phyloP scores from a whole-genome alignment of 2,888 invertebrate species.

The Lasioglossum calceatum region DNA sequence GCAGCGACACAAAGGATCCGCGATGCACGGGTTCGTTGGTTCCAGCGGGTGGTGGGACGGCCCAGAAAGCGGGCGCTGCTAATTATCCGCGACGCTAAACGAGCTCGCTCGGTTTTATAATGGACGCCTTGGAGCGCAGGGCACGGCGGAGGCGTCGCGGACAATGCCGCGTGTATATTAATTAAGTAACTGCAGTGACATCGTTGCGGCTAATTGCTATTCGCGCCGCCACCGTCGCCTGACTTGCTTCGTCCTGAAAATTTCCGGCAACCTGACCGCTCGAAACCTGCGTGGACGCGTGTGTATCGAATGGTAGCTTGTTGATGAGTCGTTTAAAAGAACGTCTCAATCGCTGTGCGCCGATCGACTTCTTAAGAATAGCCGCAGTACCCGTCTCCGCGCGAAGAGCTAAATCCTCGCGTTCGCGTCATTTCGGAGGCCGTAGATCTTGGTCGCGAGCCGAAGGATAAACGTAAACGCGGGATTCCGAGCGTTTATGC shows the following conservation, averaged over 20 bases:
- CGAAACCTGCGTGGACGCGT: neutral
- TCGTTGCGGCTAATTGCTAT: slow-evolving; percentile 40
- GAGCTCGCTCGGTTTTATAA: slow-evolving; percentile 37
- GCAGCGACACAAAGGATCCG: neutral
- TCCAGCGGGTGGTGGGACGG: neutral
- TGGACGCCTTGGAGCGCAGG: slow-evolving; percentile 8
- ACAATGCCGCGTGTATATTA: slow-evolving; percentile 40
- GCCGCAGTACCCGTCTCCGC: neutral
- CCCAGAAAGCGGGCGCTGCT: slow-evolving; percentile 8
- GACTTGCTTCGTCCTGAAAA: slow-evolving; percentile 4
- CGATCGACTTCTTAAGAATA: neutral
- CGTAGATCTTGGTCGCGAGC: neutral
- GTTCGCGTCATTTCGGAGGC: neutral
- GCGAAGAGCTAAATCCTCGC: neutral
- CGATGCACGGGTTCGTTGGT: neutral
- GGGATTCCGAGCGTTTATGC: slow-evolving; percentile 17
- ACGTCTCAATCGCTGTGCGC: neutral
- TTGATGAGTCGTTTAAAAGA: neutral
- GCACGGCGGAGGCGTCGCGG: slow-evolving; percentile 30
- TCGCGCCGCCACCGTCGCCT: slow-evolving; percentile 14
- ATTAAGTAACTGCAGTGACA: slow-evolving; percentile 42
- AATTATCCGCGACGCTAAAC: slow-evolving; percentile 42
- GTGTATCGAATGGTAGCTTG: neutral
- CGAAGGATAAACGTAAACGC: slow-evolving; percentile 11
- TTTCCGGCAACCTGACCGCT: neutral